Base-by-base conservation (phyloP, 2,888 invertebrate genomes). In the Polylopha cassiicola region DNA sequence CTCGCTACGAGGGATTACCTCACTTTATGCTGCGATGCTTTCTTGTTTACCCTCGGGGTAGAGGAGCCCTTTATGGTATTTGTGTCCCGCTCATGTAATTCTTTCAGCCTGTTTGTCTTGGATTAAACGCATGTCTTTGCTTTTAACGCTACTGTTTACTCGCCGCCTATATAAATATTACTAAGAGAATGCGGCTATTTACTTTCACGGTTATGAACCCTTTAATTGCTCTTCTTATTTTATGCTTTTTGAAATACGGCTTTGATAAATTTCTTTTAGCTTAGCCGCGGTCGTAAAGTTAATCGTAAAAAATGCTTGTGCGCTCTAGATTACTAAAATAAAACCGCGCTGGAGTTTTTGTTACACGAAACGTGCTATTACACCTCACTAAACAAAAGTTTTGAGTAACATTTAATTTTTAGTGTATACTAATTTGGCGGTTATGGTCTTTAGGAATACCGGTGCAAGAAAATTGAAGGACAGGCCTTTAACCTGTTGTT, bases 71-170 rank as follows among this genome's bases (percentile, higher is more conserved):
- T 70, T 70, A 71, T 61, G 62, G 61, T 74, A 71, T 73, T 72
- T 75, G 71, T 76, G 76, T 78, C 76, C 65, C 65, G 60, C 71
- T 70, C 70, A 51, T 65, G 69, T 78, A 73, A 78, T 80, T 78
- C 76, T 76, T 79, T 73, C 66, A 79, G 68, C 59, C 58, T 79
- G 79, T 82, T 84, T 84, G 68, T 69, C 65, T 77, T 79, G 75
- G 79, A 82, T 80, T 81, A 79, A 77, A 71, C 77, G 72, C 70
- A 74, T 79, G 77, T 81, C 79, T 80, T 76, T 74, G 78, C 79
- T 78, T 77, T 77, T 73, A 77, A 65, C 68, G 78, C 80, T 81
- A 79, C 81, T 79, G 81, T 80, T 81, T 81, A 67, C 70, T 63
- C 65, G 58, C 66, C 60, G 67, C 80, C 71, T 76, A 71, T 62